Evolutionary conservation across 2,888 invertebrate species (phyloP).

Genomic region (Acleris cristana): DNA sequence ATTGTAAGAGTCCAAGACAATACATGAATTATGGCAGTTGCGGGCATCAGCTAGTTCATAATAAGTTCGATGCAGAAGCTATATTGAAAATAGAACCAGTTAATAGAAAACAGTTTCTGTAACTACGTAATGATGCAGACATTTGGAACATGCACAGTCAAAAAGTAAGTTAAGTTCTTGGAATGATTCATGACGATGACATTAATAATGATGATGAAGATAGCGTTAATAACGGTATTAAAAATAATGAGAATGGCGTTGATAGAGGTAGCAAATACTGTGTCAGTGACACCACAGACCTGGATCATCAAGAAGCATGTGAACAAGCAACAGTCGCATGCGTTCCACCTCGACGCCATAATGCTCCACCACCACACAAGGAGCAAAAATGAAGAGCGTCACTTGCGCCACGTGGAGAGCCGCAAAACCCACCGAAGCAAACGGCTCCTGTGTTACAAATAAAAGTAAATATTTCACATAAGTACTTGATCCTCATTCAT

Average conservation of each 20-base stretch:
- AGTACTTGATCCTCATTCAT: not conserved
- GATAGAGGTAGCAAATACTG: not conserved
- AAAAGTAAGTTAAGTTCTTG: no score
- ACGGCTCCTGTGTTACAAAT: slow-evolving; percentile 51
- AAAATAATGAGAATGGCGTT: not conserved
- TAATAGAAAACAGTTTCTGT: no score
- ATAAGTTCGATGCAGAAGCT: no score
- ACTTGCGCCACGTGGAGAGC: slow-evolving; percentile 63
- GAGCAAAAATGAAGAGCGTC: slow-evolving; percentile 63
- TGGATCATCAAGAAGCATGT: slow-evolving; percentile 58
- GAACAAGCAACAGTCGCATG: slow-evolving; percentile 60
- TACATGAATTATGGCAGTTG: no score
- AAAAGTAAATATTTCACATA: slow-evolving; percentile 23
- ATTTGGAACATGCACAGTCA: no score
- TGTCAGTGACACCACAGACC: slow-evolving; percentile 46
- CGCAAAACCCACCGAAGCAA: slow-evolving; percentile 53
- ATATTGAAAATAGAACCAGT: no score
- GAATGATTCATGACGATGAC: no score
- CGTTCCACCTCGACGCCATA: slow-evolving; percentile 65
- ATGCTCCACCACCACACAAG: slow-evolving; percentile 65
- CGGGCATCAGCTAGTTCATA: no score
- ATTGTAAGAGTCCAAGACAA: no score
- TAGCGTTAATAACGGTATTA: not conserved
- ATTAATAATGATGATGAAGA: no score
- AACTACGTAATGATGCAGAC: no score